phyloP scores from a whole-genome alignment of 1,140 invertebrate genomes.

The Globodera rostochiensis region DNA sequence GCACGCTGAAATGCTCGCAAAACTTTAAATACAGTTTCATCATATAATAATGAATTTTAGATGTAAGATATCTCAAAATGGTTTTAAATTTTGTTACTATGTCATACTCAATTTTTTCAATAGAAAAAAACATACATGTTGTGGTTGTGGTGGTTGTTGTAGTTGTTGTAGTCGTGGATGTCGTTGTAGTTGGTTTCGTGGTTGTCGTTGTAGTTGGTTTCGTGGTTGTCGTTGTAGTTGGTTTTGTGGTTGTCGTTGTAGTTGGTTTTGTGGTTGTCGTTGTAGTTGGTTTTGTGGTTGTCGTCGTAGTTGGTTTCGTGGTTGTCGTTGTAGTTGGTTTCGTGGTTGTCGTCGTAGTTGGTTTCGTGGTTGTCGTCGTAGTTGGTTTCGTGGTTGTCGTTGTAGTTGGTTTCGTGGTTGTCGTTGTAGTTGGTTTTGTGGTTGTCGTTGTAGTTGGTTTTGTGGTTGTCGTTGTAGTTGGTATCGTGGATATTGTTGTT shows the following conservation, averaged over 20 bases:
- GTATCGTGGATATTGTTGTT: slow-evolving; percentile 3
- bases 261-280: not conserved
- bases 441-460: slow-evolving; percentile 11
- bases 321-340: not conserved
- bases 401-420: not conserved
- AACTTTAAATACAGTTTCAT: no score
- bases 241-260: not conserved
- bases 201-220: not conserved
- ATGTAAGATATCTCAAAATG: not conserved
- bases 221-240: not conserved
- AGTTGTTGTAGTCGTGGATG: not conserved
- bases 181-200: slow-evolving; percentile 7
- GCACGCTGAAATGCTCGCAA: not conserved
- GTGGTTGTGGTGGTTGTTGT: not conserved
- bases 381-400: not conserved
- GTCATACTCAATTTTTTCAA: no score
- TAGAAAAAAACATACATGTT: not conserved
- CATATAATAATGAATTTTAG: not conserved
- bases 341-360: not conserved
- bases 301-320: not conserved
- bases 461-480: not conserved
- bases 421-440: not conserved
- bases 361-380: not conserved
- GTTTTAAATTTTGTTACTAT: not conserved
- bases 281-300: not conserved